phyloP scores from a whole-genome alignment of 2,797 vertebrate species.

The Coreius guichenoti region DNA sequence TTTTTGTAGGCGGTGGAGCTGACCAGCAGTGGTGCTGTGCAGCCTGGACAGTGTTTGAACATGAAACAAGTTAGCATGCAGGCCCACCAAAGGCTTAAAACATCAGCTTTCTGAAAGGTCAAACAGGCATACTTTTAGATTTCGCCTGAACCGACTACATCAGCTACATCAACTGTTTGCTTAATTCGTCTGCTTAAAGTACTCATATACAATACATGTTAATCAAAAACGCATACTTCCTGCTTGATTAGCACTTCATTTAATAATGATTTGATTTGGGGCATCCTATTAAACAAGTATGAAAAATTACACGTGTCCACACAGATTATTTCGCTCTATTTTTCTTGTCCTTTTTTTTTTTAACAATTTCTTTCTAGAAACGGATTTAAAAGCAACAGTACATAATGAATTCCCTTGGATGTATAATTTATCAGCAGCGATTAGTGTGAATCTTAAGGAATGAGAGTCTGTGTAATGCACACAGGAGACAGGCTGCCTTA shows the following conservation, averaged over 20 bases:
- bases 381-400: slow-evolving; percentile 74
- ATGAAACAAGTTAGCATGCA: slow-evolving; percentile 51
- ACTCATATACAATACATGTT: not conserved
- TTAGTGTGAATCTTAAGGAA: slow-evolving; percentile 77
- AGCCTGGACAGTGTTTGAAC: slow-evolving; percentile 71
- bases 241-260: not conserved
- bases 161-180: not conserved
- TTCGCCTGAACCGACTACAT: not conserved
- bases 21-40: slow-evolving; percentile 75
- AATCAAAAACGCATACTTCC: not conserved
- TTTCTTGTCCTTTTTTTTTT: slow-evolving; percentile 42
- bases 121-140: slow-evolving; percentile 17
- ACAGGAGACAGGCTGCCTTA: slow-evolving; percentile 50
- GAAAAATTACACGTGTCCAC: slow-evolving; percentile 22
- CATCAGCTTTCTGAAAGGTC: slow-evolving; percentile 45
- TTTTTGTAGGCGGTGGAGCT: slow-evolving; percentile 67
- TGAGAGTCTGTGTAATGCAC: slow-evolving; percentile 63
- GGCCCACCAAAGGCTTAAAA: slow-evolving; percentile 51
- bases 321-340: not conserved
- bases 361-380: slow-evolving; percentile 77
- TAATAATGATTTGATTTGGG: not conserved
- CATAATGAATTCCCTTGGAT: slow-evolving; percentile 84
- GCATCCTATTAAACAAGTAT: slow-evolving; percentile 23
- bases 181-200: not conserved
- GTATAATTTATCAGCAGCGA: slow-evolving; percentile 85